Conservation (phyloP, 2,888 invertebrate genomes). For the Petrolisthes cinctipes region DNA sequence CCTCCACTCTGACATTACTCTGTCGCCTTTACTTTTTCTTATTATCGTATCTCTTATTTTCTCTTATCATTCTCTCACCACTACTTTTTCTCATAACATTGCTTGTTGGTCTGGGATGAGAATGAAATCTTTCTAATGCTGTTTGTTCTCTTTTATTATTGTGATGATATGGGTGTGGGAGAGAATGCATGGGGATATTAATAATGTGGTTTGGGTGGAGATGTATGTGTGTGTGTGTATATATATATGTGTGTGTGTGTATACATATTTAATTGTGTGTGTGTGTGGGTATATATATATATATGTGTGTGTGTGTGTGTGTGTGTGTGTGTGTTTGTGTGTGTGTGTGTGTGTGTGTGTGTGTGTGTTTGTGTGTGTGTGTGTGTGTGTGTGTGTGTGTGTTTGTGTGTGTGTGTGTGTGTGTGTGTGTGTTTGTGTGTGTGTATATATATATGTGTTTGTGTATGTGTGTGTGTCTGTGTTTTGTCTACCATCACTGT, state of each 20-base stretch:
- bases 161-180: no score
- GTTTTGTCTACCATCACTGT: no score
- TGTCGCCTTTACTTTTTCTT: neutral
- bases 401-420: neutral
- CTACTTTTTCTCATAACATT: neutral
- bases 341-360: neutral
- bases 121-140: no score
- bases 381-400: neutral
- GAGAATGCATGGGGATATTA: no score
- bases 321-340: neutral
- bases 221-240: neutral
- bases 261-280: neutral
- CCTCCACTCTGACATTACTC: neutral
- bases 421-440: slow-evolving; percentile 11
- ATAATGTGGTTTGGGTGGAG: no score
- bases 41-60: neutral
- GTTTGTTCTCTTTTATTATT: no score
- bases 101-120: no score
- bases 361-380: neutral
- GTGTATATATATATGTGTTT: slow-evolving; percentile 16
- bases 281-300: neutral
- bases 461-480: neutral
- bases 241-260: no score
- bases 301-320: neutral
- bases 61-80: neutral